Base-by-base conservation (phyloP, 2,113 vertebrate species). In the Uropsilus gracilis region DNA sequence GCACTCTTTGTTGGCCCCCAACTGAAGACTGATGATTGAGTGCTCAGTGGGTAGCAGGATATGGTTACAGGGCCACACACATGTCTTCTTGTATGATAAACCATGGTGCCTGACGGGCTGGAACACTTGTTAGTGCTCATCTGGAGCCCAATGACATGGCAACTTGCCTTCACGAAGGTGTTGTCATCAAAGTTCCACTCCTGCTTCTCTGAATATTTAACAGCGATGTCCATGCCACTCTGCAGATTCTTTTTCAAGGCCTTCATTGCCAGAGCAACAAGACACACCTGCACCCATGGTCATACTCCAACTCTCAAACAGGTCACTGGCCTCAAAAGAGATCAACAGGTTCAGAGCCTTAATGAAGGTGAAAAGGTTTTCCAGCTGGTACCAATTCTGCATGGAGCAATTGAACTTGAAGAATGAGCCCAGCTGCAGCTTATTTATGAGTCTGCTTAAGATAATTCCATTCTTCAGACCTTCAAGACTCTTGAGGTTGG, bases 91-190 rank as follows among this genome's bases (percentile, higher is more conserved):
- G 99, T 99, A 63, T 99, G 99, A 0, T 99, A 99, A 1, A 99
- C 99, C 0, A 98, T 99, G 99, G 99, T 99, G 61, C 99, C 99
- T 0, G 99, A 98, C 97, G 99, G 99, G 97, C 99, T 99, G 96
- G 99, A 99, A 30, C 99, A 99, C 86, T 99, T 99, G 97, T 99
- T 99, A 0, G 99, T 99, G 78, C 99, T 99, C 99, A 99, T 99
- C 99, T 99, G 99, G 9, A 99, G 98, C 61, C 99, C 99, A 0
- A 99, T 99, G 93, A 99, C 99, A 99, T 99, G 98, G 48, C 18
- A 6, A 53, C 99, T 99, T 0, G 99, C 99, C 95, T 99, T 99
- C 99, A 99, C 98, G n/a, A n/a, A n/a, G 97, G 98, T 99, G 96
- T 99, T 98, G 1, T 99, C 99, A 0, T 99, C 98, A 0, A 99